phyloP scores from a whole-genome alignment of 2,113 vertebrate species.

The Neolamprologus longior region DNA sequence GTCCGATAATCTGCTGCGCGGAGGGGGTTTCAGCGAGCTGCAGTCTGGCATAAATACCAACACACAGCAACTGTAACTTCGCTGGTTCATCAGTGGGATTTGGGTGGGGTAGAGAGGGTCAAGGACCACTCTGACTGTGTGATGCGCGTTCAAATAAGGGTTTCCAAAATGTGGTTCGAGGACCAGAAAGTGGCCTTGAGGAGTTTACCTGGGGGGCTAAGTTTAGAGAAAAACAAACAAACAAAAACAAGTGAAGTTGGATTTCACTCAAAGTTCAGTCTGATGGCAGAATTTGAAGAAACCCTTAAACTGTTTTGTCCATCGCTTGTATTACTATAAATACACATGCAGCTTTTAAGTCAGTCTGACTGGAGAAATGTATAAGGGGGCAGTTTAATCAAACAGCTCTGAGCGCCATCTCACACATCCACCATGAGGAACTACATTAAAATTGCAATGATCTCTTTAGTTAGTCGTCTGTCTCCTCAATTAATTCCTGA shows the following conservation, averaged over 20 bases:
- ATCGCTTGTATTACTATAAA: not conserved
- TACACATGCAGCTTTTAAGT: not conserved
- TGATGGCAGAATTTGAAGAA: not conserved
- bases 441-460: not conserved
- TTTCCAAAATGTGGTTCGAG: not conserved
- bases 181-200: not conserved
- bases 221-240: not conserved
- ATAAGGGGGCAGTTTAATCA: not conserved
- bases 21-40: conserved; percentile 57
- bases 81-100: not conserved
- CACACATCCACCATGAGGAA: not conserved
- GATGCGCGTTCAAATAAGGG: not conserved
- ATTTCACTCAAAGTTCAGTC: not conserved
- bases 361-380: not conserved
- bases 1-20: conserved; percentile 67
- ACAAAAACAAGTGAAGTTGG: not conserved
- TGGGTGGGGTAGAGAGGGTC: conserved; percentile 28
- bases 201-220: not conserved
- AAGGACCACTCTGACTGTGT: not conserved
- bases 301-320: not conserved
- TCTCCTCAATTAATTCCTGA: not conserved
- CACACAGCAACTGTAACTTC: conserved; percentile 49
- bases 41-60: conserved; percentile 65
- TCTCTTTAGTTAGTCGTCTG: not conserved
- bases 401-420: not conserved